Base-by-base conservation (phyloP, 2,797 vertebrate genomes). In the Pseudocheirus occidentalis region DNA sequence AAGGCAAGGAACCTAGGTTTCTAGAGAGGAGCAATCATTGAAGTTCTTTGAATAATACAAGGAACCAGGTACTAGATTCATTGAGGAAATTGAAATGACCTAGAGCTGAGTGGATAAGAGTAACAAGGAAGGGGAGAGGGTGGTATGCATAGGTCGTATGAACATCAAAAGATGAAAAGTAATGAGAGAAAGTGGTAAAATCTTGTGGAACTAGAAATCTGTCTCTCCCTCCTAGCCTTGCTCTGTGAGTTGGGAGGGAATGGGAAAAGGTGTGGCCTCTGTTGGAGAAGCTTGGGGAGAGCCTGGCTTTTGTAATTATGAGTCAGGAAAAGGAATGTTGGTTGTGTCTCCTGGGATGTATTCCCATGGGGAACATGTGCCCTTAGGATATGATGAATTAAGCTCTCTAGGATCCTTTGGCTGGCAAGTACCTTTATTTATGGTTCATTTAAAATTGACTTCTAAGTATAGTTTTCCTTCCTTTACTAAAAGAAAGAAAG, bases 301-400 rank as follows among this genome's bases (percentile, higher is more conserved):
- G 40, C 73, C 40, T 46, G 73, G 40, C 40, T 87, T 50, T 46
- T 87, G 40, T 10, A 87, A 50, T 11, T 2, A 46, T 27, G 40
- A 87, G 31, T 40, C 21, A 87, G 73, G 14, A 73, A 16, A 73
- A 73, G 34, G 73, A 50, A 87, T 46, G 73, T 46, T 50, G 73
- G 40, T 87, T 87, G 21, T 87, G 40, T 66, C 34, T 46, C 73
- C 62, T 73, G 62, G 34, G 16, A 18, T 87, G 46, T 7, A 29
- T 57, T 24, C 91, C 27, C 91, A 56, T 13, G 1, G 91, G 46
- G 40, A 73, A 29, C 46, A 0, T 0, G 0, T 31, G 3, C 55
- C 55, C 81, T 12, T 0, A 13, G 81, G 46, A 62, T 0, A 14
- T 81, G 5, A 28, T 11, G 31, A 27, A 14, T 0, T 54, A 9